These are phyloP conservation scores for Galerucella nymphaeae DNA, from an alignment of 2,888 invertebrate species.

Conservation along the genomic window DNA sequence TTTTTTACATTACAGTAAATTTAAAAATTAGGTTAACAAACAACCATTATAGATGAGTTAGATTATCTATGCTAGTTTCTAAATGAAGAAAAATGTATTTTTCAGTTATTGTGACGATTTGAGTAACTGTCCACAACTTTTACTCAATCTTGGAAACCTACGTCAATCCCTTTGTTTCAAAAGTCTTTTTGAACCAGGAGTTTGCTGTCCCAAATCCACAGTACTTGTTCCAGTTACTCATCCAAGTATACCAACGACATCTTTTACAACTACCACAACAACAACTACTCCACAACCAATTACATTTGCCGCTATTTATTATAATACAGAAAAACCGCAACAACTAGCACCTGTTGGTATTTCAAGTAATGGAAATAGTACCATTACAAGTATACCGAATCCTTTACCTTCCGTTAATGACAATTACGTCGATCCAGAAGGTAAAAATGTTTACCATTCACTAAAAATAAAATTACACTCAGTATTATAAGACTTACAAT, in stretches of 20 bases:
- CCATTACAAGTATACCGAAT: constrained; percentile 21
- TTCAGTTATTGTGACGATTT: constrained; percentile 81
- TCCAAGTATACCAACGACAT: constrained; percentile 49
- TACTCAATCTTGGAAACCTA: constrained; percentile 83
- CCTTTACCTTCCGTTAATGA: constrained; percentile 44
- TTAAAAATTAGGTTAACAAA: background rate
- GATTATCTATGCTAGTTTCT: too few relatives aligned
- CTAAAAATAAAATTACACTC: background rate
- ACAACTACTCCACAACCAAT: constrained; percentile 53
- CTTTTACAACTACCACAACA: constrained; percentile 55
- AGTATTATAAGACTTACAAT: background rate
- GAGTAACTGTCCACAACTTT: constrained; percentile 86
- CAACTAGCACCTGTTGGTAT: constrained; percentile 33
- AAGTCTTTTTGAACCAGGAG: constrained; percentile 90
- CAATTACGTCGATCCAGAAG: constrained; percentile 68
- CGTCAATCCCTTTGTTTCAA: constrained; percentile 92
- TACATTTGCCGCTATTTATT: constrained; percentile 51
- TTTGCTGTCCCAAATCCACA: constrained; percentile 81
- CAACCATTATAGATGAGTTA: too few relatives aligned
- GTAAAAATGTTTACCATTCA: constrained; percentile 57
- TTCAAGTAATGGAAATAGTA: background rate
- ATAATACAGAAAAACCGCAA: constrained; percentile 48
- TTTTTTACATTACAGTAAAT: background rate
- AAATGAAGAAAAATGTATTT: constrained; percentile 19
- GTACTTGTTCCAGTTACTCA: constrained; percentile 51